phyloP scores from a whole-genome alignment of 2,888 invertebrate genomes.

The Eristalis intricaria region DNA sequence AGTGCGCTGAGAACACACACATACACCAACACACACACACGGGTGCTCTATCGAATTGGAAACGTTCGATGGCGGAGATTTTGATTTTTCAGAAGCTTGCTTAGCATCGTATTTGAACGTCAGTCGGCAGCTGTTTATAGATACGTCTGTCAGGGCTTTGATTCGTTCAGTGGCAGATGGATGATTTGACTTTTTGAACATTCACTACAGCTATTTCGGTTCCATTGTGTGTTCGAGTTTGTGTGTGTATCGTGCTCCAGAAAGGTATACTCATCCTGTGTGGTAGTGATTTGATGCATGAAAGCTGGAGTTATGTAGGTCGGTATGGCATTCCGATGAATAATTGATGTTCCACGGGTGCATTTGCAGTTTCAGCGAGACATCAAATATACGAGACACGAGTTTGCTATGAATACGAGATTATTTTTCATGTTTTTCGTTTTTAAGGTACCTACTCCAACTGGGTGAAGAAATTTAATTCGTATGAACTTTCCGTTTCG shows the following conservation, averaged over 20 bases:
- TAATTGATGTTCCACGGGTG: not conserved
- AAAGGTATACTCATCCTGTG: not conserved
- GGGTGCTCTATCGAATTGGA: not conserved
- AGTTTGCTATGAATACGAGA: not conserved
- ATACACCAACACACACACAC: too few species aligned
- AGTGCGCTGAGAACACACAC: not conserved
- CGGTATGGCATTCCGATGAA: slow-evolving; percentile 13
- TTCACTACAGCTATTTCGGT: not conserved
- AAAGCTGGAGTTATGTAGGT: slow-evolving; percentile 49
- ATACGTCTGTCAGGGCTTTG: not conserved
- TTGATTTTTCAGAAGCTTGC: not conserved
- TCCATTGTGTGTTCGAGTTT: not conserved
- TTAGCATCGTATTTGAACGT: not conserved
- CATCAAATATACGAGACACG: not conserved
- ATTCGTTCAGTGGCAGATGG: not conserved
- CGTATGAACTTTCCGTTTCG: too few species aligned
- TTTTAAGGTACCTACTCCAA: not conserved
- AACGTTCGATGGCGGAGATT: not conserved
- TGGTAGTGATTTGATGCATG: slow-evolving; percentile 29
- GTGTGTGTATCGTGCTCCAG: not conserved
- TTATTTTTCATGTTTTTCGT: not conserved
- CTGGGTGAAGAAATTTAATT: not conserved
- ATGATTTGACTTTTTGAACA: not conserved
- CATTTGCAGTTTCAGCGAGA: not conserved
- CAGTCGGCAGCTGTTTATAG: not conserved